Evolutionary conservation across 2,797 vertebrate genomes (phyloP).

Genomic region (Oreortyx pictus): DNA sequence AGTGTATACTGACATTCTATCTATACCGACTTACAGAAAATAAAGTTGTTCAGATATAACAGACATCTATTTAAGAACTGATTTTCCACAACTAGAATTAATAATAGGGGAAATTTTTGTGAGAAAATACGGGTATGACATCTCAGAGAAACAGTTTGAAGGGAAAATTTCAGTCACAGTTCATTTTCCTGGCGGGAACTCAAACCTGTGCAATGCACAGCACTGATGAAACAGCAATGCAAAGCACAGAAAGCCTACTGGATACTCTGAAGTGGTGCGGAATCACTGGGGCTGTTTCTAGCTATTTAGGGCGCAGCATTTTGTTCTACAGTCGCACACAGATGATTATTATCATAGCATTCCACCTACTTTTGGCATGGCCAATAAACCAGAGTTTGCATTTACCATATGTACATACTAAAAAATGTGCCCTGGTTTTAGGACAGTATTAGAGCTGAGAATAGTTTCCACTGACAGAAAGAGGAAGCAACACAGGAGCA

Average conservation of each 20-base stretch:
- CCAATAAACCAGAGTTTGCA: not conserved
- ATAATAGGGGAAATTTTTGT: not conserved
- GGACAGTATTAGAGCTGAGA: not conserved
- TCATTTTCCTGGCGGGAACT: not conserved
- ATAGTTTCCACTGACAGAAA: not conserved
- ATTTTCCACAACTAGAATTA: not conserved
- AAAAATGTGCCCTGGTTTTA: not conserved
- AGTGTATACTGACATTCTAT: not conserved
- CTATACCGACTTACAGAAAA: not conserved
- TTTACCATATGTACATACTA: fast-evolving
- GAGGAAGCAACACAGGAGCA: not conserved
- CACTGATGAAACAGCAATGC: not conserved
- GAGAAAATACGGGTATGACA: not conserved
- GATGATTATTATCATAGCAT: not conserved
- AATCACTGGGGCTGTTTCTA: not conserved
- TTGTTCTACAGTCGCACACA: not conserved
- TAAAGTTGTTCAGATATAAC: not conserved
- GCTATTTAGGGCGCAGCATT: not conserved
- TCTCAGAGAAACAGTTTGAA: not conserved
- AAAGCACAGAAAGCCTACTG: not conserved
- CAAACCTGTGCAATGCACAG: not conserved
- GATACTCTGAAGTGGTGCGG: not conserved
- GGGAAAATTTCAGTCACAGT: not conserved
- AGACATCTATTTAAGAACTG: not conserved
- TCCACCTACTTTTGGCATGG: not conserved